Conservation (phyloP, 2,888 invertebrate species). For the Podabrus alpinus region DNA sequence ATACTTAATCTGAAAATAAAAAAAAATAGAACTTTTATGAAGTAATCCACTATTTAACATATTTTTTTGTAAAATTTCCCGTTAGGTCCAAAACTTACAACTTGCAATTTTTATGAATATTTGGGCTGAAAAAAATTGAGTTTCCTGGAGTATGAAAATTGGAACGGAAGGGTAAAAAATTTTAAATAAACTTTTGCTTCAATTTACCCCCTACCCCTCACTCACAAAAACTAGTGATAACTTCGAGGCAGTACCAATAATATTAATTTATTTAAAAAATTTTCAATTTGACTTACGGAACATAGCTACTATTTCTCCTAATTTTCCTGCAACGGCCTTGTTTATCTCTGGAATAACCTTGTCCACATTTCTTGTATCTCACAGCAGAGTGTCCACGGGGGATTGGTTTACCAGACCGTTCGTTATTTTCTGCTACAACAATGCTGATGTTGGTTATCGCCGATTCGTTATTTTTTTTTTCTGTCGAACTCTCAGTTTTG, state of each 20-base stretch:
- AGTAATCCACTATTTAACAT: too few relatives aligned
- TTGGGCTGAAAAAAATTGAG: too few relatives aligned
- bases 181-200: too few relatives aligned
- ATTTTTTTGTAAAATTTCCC: too few relatives aligned
- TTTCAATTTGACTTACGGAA: not conserved
- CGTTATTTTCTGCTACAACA: not conserved
- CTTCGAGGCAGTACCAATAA: not conserved
- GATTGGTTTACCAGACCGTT: not conserved
- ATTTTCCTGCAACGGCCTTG: constrained; percentile 52
- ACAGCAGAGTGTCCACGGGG: constrained; percentile 5
- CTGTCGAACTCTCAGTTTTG: not conserved
- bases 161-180: too few relatives aligned
- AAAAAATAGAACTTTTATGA: constrained; percentile 3
- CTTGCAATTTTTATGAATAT: too few relatives aligned
- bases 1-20: constrained; percentile 46
- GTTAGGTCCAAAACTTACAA: too few relatives aligned
- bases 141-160: too few relatives aligned
- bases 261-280: not conserved
- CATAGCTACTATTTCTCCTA: constrained; percentile 35
- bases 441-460: not conserved
- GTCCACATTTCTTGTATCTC: constrained; percentile 44
- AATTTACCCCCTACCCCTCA: too few relatives aligned
- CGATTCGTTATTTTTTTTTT: not conserved
- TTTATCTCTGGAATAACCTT: constrained; percentile 50
- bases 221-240: not conserved